Evolutionary conservation across 2,888 invertebrate species (phyloP).

Genomic region (Drosophila fungiperda): DNA sequence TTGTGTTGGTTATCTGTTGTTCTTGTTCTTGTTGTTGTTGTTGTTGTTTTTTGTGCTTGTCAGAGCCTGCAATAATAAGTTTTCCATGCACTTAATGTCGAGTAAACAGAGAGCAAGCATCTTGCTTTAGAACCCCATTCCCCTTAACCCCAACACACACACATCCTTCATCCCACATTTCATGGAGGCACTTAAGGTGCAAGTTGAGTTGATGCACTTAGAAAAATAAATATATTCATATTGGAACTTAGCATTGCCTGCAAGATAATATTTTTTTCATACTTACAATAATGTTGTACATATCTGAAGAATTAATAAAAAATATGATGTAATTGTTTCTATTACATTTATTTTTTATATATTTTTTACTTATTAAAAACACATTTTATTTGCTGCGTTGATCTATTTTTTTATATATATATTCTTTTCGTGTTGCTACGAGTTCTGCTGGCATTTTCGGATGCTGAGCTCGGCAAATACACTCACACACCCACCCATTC

Average conservation of each 20-base stretch:
- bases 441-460: conserved; percentile 50
- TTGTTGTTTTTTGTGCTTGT: conserved; percentile 73
- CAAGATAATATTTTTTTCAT: neutral
- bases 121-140: neutral
- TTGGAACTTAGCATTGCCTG: neutral
- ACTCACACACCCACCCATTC: conserved; percentile 16
- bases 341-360: neutral
- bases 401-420: neutral
- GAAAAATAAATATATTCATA: conserved; percentile 13
- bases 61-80: conserved; percentile 80
- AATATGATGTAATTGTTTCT: neutral
- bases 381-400: neutral
- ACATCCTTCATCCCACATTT: neutral
- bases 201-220: conserved; percentile 25
- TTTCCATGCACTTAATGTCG: conserved; percentile 79
- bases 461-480: conserved; percentile 43
- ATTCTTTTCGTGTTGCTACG: conserved; percentile 23
- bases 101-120: conserved; percentile 67
- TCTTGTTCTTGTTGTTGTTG: conserved; percentile 22
- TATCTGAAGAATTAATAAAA: neutral
- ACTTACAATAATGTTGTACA: neutral
- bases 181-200: conserved; percentile 49
- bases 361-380: neutral
- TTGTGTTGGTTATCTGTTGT: conserved; percentile 31
- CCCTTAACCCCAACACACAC: no score